These are phyloP conservation scores for Emydura subglobosa DNA, from an alignment of 2,113 vertebrate species.

Conservation along the genomic window DNA sequence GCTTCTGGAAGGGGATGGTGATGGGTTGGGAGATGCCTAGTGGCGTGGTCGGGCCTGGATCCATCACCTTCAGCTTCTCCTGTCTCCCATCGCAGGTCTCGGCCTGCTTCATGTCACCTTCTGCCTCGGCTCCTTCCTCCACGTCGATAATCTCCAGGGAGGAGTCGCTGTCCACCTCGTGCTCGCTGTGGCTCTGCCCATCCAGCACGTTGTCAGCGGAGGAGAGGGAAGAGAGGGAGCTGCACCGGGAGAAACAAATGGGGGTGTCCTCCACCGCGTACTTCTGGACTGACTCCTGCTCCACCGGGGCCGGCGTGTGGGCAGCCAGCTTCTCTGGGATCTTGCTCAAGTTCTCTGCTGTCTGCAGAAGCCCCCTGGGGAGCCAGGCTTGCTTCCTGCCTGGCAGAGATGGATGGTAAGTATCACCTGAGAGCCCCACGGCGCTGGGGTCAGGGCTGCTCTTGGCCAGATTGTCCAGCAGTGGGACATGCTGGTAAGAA, in stretches of 20 bases:
- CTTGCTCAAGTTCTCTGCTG: conserved; percentile 78
- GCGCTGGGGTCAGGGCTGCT: neutral
- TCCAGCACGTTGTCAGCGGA: conserved; percentile 89
- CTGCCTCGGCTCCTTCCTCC: conserved; percentile 79
- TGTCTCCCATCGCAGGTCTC: conserved; percentile 35
- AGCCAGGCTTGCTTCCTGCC: conserved; percentile 88
- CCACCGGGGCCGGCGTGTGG: conserved; percentile 62
- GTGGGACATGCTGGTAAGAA: conserved; percentile 90
- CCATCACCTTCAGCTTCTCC: conserved; percentile 76
- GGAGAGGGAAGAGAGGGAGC: conserved; percentile 95
- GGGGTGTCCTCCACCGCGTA: conserved; percentile 91
- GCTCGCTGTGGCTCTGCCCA: conserved; percentile 87
- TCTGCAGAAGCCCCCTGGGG: conserved; percentile 74
- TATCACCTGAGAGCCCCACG: accelerated
- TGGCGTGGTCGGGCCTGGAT: accelerated
- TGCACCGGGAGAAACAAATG: conserved; percentile 94
- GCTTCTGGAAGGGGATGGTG: conserved; percentile 82
- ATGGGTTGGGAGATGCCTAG: conserved; percentile 78
- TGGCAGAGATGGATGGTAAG: conserved; percentile 31
- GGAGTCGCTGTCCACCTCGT: conserved; percentile 84
- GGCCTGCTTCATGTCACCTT: neutral
- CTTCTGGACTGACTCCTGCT: conserved; percentile 90
- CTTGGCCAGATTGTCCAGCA: conserved; percentile 83
- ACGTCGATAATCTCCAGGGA: conserved; percentile 94
- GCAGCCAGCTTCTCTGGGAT: conserved; percentile 82